Percentiles rank a stretch among this genome's conserved stretches.
Evolutionary conservation across 1,140 invertebrate species (phyloP).

Genomic region (Bombus picipes): DNA sequence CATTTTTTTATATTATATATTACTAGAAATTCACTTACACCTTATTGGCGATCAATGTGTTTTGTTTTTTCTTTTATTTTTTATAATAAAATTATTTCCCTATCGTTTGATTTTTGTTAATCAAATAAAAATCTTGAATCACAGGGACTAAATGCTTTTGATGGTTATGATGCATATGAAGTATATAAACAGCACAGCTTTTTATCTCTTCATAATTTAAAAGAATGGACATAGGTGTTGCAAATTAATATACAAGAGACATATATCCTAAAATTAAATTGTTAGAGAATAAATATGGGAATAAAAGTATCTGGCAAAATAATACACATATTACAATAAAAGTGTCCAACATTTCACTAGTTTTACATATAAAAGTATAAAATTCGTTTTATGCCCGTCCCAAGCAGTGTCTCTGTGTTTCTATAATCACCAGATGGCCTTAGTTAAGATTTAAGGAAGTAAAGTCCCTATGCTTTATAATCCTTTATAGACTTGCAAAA

Average conservation of each 20-base stretch:
- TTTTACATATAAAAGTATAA: too few species aligned
- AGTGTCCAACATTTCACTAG: not conserved
- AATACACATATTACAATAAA: not conserved
- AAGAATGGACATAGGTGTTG: not conserved
- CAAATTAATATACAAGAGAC: not conserved
- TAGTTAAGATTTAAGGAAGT: slow-evolving; percentile 65
- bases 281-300: not conserved
- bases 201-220: not conserved
- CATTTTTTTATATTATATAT: slow-evolving; percentile 14
- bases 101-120: slow-evolving; percentile 27
- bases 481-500: not conserved
- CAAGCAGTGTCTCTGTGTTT: slow-evolving; percentile 47
- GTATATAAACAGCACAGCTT: not conserved
- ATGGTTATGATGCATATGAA: slow-evolving; percentile 9
- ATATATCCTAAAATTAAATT: not conserved
- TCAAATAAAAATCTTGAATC: slow-evolving; percentile 40
- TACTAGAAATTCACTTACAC: slow-evolving; percentile 31
- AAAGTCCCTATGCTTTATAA: slow-evolving; percentile 15
- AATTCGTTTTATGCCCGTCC: not conserved
- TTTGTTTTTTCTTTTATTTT: slow-evolving; percentile 19
- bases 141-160: slow-evolving; percentile 39
- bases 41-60: slow-evolving; percentile 3
- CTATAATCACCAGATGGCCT: slow-evolving; percentile 37
- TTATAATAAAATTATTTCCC: slow-evolving; percentile 22
- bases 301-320: not conserved